phyloP scores from a whole-genome alignment of 2,888 invertebrate genomes.

The Napeogenes sylphis region DNA sequence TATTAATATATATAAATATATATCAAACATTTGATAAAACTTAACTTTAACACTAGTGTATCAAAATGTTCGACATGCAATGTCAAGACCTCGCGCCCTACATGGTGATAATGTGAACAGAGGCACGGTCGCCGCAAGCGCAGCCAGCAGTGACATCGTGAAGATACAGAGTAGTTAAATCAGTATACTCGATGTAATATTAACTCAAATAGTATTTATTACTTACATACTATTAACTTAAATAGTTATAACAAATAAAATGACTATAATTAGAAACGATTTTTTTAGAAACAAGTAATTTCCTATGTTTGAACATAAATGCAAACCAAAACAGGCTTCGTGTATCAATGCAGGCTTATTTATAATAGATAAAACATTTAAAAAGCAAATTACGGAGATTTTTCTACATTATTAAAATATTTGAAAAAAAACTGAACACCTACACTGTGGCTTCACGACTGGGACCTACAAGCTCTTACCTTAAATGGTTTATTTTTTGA shows the following conservation, averaged over 20 bases:
- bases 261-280: no score
- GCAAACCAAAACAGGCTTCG: no score
- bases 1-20: no score
- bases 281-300: no score
- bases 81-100: conserved; percentile 32
- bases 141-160: conserved; percentile 24
- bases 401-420: not conserved
- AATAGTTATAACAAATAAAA: no score
- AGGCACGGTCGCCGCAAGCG: conserved; percentile 27
- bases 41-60: conserved; percentile 2
- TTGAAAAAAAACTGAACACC: conserved; percentile 6
- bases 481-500: conserved; percentile 27
- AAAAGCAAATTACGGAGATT: no score
- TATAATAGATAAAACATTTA: no score
- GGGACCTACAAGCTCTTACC: conserved; percentile 22
- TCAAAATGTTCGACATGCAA: conserved; percentile 7
- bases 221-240: no score
- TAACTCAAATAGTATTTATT: no score
- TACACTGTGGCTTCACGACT: conserved; percentile 22
- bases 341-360: no score
- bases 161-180: conserved; percentile 16
- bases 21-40: not conserved
- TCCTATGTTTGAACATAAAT: no score
- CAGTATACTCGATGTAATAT: not conserved
- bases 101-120: conserved; percentile 30